Conservation (phyloP, 2,797 vertebrate genomes). For the Sandelia bainsii region DNA sequence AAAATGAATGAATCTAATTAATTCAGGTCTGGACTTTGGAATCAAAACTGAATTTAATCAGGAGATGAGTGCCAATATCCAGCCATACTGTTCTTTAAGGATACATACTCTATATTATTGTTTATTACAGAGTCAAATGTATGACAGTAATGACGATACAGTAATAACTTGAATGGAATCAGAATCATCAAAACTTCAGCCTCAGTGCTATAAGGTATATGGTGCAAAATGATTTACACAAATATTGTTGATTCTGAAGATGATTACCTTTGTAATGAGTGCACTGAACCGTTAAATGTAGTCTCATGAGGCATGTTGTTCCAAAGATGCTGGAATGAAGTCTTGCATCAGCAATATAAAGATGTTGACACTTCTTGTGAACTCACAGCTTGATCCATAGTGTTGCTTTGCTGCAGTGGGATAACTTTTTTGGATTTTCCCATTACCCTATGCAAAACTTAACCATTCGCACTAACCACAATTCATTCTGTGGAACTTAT, state of each 20-base stretch:
- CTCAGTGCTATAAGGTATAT: not conserved
- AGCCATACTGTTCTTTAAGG: no score
- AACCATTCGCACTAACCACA: constrained; percentile 69
- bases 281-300: constrained; percentile 25
- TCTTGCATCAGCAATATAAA: constrained; percentile 45
- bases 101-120: no score
- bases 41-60: no score
- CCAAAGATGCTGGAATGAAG: constrained; percentile 25
- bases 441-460: constrained; percentile 68
- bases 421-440: constrained; percentile 46
- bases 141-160: no score
- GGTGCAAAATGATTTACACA: constrained; percentile 19
- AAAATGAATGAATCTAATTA: no score
- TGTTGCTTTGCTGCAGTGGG: constrained; percentile 39
- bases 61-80: no score
- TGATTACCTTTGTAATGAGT: constrained; percentile 34
- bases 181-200: not conserved
- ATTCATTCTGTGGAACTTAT: constrained; percentile 74
- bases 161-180: no score
- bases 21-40: no score
- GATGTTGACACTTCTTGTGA: constrained; percentile 36
- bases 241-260: constrained; percentile 33
- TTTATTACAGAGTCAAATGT: no score
- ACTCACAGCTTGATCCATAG: constrained; percentile 42
- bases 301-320: constrained; percentile 1